Conservation (phyloP, 2,113 vertebrate genomes). For the Holacanthus passer region DNA sequence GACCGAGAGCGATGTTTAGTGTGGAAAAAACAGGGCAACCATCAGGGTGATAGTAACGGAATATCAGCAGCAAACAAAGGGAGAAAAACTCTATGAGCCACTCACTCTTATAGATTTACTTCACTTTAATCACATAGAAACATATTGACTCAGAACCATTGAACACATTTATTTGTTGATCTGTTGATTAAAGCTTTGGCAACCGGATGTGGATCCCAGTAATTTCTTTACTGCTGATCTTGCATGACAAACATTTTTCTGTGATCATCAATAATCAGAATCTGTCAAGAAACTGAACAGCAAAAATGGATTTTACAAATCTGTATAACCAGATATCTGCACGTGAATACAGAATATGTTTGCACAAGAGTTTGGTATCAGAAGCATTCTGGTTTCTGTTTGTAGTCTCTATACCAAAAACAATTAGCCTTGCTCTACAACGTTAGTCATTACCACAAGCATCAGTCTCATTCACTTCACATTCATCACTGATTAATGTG, state of each 20-base stretch:
- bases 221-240: too few species aligned
- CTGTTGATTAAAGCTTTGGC: too few species aligned
- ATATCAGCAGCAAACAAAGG: not conserved
- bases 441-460: not conserved
- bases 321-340: too few species aligned
- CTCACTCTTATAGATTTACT: too few species aligned
- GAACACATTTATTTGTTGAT: not conserved
- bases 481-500: not conserved
- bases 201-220: too few species aligned
- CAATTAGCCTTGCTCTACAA: not conserved
- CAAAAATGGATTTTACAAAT: too few species aligned
- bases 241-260: too few species aligned
- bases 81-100: not conserved
- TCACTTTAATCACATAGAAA: not conserved
- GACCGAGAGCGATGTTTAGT: not conserved
- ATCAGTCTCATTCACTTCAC: not conserved
- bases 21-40: conserved; percentile 10
- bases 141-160: not conserved
- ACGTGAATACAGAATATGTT: too few species aligned
- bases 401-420: not conserved
- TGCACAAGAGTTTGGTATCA: too few species aligned
- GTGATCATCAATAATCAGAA: too few species aligned
- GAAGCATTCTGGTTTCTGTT: too few species aligned
- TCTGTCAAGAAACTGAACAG: too few species aligned
- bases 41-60: not conserved